Evolutionary conservation across 2,888 invertebrate genomes (phyloP).

Genomic region (Pseudococcus longispinus): DNA sequence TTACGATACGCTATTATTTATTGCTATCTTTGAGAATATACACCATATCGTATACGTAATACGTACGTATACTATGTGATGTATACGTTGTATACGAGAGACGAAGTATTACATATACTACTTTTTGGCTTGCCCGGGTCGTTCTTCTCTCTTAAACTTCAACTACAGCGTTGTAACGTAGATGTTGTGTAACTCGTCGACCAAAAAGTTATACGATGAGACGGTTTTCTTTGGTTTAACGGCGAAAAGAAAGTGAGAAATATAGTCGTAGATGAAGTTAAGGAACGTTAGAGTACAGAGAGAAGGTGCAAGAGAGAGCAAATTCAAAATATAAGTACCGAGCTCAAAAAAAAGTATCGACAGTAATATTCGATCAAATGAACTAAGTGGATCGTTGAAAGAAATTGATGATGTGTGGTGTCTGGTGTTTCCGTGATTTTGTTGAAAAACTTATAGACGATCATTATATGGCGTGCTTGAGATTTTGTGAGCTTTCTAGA

Average conservation of each 20-base stretch:
- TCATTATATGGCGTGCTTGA: too few relatives aligned
- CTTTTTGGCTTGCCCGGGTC: neutral
- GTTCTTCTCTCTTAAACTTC: constrained; percentile 29
- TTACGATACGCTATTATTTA: constrained; percentile 43
- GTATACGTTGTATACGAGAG: neutral
- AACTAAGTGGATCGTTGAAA: too few relatives aligned
- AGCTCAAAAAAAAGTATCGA: too few relatives aligned
- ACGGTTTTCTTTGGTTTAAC: neutral
- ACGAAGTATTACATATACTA: neutral
- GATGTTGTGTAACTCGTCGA: neutral
- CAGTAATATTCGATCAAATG: too few relatives aligned
- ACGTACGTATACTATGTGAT: neutral
- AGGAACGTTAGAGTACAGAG: neutral
- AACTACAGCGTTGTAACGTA: neutral
- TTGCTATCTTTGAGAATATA: constrained; percentile 19
- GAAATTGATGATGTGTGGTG: too few relatives aligned
- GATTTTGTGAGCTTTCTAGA: too few relatives aligned
- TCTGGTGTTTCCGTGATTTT: too few relatives aligned
- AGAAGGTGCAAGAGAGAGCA: too few relatives aligned
- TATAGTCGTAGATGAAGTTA: neutral
- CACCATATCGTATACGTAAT: neutral
- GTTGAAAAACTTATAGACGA: too few relatives aligned
- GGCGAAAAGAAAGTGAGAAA: neutral
- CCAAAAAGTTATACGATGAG: neutral
- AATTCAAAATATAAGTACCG: too few relatives aligned